Evolutionary conservation across 2,113 vertebrate genomes (phyloP).

Genomic region (Centropus bengalensis): DNA sequence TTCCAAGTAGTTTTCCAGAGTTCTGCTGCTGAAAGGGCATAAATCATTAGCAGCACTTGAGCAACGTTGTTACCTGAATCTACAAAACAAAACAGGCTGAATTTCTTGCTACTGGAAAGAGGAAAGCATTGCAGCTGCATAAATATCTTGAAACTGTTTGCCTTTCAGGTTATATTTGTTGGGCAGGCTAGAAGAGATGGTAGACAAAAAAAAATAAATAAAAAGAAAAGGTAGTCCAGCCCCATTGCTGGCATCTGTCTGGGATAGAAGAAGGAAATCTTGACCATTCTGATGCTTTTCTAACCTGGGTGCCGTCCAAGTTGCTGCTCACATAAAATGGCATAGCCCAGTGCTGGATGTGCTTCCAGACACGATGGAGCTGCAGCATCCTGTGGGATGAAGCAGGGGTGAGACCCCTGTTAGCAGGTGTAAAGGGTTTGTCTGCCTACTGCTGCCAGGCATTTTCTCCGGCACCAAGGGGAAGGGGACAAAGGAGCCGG

Average conservation of each 20-base stretch:
- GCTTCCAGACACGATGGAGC: background rate
- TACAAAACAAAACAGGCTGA: background rate
- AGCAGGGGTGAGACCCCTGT: rapidly evolving
- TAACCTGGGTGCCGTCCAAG: background rate
- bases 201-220: background rate
- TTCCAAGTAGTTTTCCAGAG: slow-evolving; percentile 77
- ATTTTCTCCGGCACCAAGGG: background rate
- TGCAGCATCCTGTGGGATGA: background rate
- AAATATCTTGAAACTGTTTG: background rate
- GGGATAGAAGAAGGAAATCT: background rate
- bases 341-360: background rate
- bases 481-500: background rate
- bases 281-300: background rate
- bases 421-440: background rate
- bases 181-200: rapidly evolving
- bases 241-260: background rate
- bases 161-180: background rate
- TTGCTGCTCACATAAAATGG: background rate
- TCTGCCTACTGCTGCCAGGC: background rate
- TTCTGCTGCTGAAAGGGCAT: slow-evolving; percentile 30
- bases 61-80: slow-evolving; percentile 13
- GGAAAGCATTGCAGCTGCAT: background rate
- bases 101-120: slow-evolving; percentile 32
- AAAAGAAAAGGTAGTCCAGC: background rate
- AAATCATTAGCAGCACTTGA: slow-evolving; percentile 53